A percentile compares a stretch with the other conserved stretches of the same genome.
These are phyloP conservation scores for Synanceia verrucosa DNA, from an alignment of 2,797 vertebrate genomes.

Conservation along the genomic window DNA sequence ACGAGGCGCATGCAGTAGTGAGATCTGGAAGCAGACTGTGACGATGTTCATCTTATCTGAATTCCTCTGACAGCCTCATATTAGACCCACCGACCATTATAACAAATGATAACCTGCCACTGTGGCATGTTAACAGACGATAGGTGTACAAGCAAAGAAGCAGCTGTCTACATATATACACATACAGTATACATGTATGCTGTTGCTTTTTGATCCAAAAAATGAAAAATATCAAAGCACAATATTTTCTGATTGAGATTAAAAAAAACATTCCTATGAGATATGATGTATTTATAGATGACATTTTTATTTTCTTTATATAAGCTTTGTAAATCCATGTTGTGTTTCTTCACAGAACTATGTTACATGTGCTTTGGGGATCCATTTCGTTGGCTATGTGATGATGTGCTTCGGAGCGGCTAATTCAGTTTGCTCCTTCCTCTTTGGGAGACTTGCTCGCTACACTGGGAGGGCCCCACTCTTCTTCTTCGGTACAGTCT, in stretches of 20 bases:
- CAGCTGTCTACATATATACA: too few species aligned
- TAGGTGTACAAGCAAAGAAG: too few species aligned
- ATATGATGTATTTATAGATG: background rate
- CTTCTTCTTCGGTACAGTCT: constrained; percentile 84
- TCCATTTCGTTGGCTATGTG: constrained; percentile 89
- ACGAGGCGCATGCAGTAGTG: background rate
- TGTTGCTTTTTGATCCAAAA: too few species aligned
- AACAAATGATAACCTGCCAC: too few species aligned
- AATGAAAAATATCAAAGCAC: too few species aligned
- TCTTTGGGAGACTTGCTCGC: constrained; percentile 87
- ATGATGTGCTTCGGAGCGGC: constrained; percentile 94
- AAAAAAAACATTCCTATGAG: too few species aligned
- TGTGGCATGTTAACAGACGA: too few species aligned
- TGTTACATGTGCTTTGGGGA: constrained; percentile 91
- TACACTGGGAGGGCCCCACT: constrained; percentile 86
- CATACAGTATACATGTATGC: too few species aligned
- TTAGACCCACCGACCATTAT: too few species aligned
- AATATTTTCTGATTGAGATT: too few species aligned
- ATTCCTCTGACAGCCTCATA: too few species aligned
- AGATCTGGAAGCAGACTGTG: background rate
- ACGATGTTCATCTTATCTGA: too few species aligned
- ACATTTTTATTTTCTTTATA: background rate
- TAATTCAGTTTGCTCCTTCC: constrained; percentile 86
- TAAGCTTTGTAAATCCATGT: background rate
- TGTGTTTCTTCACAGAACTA: constrained; percentile 84